These are phyloP conservation scores for Crenichthys baileyi DNA, from an alignment of 2,797 vertebrate species.

Conservation along the genomic window DNA sequence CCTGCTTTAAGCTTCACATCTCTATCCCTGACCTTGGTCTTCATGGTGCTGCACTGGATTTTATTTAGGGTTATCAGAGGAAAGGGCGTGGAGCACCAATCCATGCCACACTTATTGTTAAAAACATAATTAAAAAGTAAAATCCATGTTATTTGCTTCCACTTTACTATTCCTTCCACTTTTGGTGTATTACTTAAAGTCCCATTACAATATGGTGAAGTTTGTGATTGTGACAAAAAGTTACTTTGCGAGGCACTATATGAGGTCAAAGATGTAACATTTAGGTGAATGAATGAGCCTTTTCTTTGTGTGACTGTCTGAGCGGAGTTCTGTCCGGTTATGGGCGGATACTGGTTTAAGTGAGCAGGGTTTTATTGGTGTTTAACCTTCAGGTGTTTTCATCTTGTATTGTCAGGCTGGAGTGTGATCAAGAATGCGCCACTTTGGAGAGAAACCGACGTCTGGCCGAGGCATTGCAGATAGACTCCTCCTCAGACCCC, in stretches of 20 bases:
- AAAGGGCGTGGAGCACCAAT: no score
- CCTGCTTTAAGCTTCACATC: no score
- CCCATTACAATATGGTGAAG: background rate
- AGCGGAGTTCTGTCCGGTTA: background rate
- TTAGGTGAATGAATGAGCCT: background rate
- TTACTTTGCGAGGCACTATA: no score
- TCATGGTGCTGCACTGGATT: no score
- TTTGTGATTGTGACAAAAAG: background rate
- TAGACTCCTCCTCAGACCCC: conserved; percentile 90
- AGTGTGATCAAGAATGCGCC: conserved; percentile 95
- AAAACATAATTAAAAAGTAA: no score
- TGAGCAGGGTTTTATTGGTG: background rate
- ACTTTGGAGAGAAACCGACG: conserved; percentile 93
- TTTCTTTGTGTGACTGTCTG: background rate
- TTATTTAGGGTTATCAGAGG: no score
- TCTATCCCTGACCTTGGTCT: no score
- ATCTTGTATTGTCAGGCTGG: conserved; percentile 77
- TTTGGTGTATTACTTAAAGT: background rate
- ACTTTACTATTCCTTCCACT: background rate
- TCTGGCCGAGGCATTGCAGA: conserved; percentile 94
- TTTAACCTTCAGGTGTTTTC: background rate
- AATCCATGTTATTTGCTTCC: no score
- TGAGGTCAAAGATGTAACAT: no score
- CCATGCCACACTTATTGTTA: background rate
- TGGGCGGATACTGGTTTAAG: background rate